Evolutionary conservation across 2,797 vertebrate genomes (phyloP).

Genomic region (Podargus strigoides): DNA sequence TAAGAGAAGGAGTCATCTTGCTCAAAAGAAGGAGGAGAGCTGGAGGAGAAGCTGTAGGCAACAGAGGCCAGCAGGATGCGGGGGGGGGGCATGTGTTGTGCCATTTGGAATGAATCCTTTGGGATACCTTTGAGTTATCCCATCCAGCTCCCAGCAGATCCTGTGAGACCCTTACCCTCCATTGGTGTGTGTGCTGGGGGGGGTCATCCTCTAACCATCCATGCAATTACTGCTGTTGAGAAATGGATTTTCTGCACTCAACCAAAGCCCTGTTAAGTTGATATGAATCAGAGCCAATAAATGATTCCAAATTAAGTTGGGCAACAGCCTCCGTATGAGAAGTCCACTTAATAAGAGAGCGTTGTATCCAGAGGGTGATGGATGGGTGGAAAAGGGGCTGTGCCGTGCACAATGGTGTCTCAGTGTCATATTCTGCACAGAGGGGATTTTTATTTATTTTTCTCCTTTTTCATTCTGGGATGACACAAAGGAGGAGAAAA

Average conservation of each 20-base stretch:
- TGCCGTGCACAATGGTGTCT: neutral
- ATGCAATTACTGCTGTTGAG: neutral
- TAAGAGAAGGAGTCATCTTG: neutral
- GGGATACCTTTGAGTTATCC: neutral
- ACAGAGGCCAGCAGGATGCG: neutral
- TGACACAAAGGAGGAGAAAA: conserved; percentile 48
- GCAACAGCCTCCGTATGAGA: neutral
- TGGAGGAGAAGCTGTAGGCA: neutral
- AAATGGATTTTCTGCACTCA: conserved; percentile 9
- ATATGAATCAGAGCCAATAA: conserved; percentile 28
- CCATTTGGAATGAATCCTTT: neutral
- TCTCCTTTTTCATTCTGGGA: neutral
- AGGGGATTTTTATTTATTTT: conserved; percentile 43
- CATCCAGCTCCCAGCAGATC: neutral
- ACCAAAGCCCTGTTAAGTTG: neutral
- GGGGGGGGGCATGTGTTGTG: no score
- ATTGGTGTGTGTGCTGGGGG: neutral
- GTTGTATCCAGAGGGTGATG: neutral
- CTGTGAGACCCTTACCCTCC: neutral
- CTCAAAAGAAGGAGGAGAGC: neutral
- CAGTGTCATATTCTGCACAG: conserved; percentile 15
- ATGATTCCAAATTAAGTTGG: conserved; percentile 38
- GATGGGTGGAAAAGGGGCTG: neutral
- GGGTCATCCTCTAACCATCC: neutral
- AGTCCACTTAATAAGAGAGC: conserved; percentile 24